A percentile compares a stretch with the other conserved stretches of the same genome.
phyloP scores from a whole-genome alignment of 2,113 vertebrate species.

The Oenanthe melanoleuca region DNA sequence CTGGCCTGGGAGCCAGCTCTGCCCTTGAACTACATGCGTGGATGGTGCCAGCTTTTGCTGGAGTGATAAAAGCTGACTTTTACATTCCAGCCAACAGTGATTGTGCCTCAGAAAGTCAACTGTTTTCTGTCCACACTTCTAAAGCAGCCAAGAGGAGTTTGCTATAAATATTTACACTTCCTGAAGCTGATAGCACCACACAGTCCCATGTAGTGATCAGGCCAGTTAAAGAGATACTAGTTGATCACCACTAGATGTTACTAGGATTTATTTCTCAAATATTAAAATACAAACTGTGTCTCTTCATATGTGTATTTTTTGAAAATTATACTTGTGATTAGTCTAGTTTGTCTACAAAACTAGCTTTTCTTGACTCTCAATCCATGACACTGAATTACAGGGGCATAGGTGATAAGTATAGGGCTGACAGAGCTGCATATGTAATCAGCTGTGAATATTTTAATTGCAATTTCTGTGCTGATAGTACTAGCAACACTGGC shows the following conservation, averaged over 20 bases:
- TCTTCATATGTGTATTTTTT: background rate
- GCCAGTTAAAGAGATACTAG: background rate
- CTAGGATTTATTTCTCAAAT: background rate
- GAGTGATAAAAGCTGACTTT: conserved; percentile 2
- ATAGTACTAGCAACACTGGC: background rate
- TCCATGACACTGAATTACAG: background rate
- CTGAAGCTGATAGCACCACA: background rate
- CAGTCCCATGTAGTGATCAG: background rate
- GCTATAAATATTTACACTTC: conserved; percentile 3
- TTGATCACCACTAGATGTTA: background rate
- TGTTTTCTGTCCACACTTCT: background rate
- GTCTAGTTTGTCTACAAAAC: background rate
- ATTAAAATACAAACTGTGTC: background rate
- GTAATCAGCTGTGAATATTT: background rate
- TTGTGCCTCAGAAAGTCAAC: background rate
- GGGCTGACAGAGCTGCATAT: background rate
- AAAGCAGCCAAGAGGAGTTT: background rate
- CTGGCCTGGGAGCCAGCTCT: background rate
- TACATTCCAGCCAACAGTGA: background rate
- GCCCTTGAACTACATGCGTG: background rate
- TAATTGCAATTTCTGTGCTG: background rate
- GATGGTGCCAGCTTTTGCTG: conserved; percentile 1
- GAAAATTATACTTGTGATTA: background rate
- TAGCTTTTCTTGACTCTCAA: background rate
- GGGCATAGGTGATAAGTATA: background rate